phyloP scores from a whole-genome alignment of 2,113 vertebrate species.

The Rhagologus leucostigma region DNA sequence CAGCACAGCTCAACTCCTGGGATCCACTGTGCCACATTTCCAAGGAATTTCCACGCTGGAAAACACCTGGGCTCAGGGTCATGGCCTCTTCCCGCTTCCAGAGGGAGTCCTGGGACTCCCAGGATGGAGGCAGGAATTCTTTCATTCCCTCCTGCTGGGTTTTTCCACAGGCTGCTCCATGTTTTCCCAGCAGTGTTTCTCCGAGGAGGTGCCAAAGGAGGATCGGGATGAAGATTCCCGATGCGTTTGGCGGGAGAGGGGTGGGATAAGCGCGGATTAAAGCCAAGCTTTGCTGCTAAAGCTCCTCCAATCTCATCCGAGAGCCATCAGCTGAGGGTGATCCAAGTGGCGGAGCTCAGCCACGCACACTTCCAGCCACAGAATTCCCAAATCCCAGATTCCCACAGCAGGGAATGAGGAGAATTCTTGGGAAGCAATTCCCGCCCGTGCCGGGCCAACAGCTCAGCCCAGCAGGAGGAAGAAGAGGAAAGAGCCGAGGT shows the following conservation, averaged over 20 bases:
- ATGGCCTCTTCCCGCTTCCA: neutral
- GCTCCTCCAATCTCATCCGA: neutral
- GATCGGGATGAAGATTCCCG: neutral
- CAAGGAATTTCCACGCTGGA: neutral
- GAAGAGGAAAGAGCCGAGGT: neutral
- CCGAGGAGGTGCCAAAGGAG: neutral
- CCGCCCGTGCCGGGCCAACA: rapidly evolving
- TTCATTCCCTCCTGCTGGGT: neutral
- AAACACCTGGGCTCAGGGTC: neutral
- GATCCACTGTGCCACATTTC: rapidly evolving
- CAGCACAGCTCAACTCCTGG: neutral
- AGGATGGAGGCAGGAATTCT: neutral
- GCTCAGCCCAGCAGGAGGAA: neutral
- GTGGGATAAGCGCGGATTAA: neutral
- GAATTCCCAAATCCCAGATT: neutral
- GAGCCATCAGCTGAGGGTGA: neutral
- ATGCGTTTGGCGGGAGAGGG: neutral
- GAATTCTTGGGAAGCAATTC: neutral
- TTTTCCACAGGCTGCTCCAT: neutral
- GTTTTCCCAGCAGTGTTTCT: neutral
- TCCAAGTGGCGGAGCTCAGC: neutral
- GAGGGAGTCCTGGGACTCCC: neutral
- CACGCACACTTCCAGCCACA: neutral
- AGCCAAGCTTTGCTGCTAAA: neutral
- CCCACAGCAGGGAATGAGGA: neutral